Percentiles rank a stretch among this genome's conserved stretches.
Evolutionary conservation across 2,888 invertebrate genomes (phyloP).

Genomic region (Xanthia icteritia): DNA sequence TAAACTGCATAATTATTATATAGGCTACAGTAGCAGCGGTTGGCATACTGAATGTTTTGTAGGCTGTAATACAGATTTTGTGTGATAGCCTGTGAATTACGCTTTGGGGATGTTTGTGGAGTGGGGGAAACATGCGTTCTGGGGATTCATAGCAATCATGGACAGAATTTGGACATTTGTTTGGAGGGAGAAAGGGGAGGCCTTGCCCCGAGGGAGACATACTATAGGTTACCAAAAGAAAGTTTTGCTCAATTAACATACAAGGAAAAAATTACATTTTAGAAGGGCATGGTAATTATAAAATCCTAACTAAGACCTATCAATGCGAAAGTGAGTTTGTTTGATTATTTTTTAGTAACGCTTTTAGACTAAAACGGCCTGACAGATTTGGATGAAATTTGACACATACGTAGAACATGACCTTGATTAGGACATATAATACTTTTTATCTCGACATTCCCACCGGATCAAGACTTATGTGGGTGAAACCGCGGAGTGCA

Average conservation of each 20-base stretch:
- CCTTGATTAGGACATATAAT: too few species aligned
- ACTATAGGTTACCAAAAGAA: neutral
- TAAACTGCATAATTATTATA: slow-evolving; percentile 31
- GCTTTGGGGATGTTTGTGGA: neutral
- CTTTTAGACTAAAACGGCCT: too few species aligned
- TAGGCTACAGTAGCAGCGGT: slow-evolving; percentile 20
- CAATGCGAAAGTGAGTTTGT: too few species aligned
- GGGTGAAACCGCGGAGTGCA: too few species aligned
- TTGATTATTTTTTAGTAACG: too few species aligned
- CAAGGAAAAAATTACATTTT: too few species aligned
- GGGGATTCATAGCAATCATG: neutral
- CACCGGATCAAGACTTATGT: too few species aligned
- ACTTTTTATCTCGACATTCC: too few species aligned
- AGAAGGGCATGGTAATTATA: too few species aligned
- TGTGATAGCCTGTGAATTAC: slow-evolving; percentile 12
- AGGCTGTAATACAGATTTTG: slow-evolving; percentile 31
- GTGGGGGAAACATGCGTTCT: neutral
- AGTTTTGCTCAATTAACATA: neutral
- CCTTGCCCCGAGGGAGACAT: neutral
- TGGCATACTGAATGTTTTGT: slow-evolving; percentile 39
- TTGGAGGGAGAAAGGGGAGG: neutral
- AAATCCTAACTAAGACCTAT: too few species aligned
- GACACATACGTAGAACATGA: too few species aligned
- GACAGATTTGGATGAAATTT: too few species aligned
- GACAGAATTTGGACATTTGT: neutral